Evolutionary conservation across 2,113 vertebrate genomes (phyloP), one percentile per base, ranked within the genome.

Genomic region (Sylvietta virens): DNA sequence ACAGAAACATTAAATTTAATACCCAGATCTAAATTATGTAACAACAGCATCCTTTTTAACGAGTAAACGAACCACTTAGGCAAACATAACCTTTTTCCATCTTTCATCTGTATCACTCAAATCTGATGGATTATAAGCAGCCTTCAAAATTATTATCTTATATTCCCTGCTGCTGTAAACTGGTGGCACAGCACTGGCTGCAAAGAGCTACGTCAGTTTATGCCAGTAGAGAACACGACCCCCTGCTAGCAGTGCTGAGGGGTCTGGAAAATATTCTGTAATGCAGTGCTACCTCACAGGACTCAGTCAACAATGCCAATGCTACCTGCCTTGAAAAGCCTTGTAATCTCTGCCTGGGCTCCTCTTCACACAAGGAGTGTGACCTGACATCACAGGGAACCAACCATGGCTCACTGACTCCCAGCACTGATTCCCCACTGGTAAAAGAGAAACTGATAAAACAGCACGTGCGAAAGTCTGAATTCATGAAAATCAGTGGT

Each of bases 51-150:
- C 21, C 24, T 77, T 70, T 88, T 58, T 47, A 80, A n/a, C 26
- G 2, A 71, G 2, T 37, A 69, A 72, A 86, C 0, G 0, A 77
- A 42, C 10, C n/a, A 40, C 37, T 53, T 30, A 17, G 33, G 64
- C 18, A 89, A 91, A 62, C 15, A 21, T 21, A 79, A 66, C 2
- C 13, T n/a, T 69, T 40, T 83, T 42, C 20, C 18, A 54, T 22
- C 64, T 76, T 89, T 81, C 42, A 83, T 7, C 18, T 30, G 26
- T 47, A 47, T 33, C 17, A n/a, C 70, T 88, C 31, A 53, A 92
- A 82, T 86, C 1, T 37, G 11, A 91, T 8, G 11, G 37, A 61
- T 72, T 27, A 7, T 13, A 88, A 48, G 8, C 83, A 54, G 23
- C 30, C 58, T 84, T 66, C 16, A 13, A 35, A 33, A 85, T 35